Conservation (phyloP, 1,140 invertebrate genomes). For the Pemphigus obesinymphae region DNA sequence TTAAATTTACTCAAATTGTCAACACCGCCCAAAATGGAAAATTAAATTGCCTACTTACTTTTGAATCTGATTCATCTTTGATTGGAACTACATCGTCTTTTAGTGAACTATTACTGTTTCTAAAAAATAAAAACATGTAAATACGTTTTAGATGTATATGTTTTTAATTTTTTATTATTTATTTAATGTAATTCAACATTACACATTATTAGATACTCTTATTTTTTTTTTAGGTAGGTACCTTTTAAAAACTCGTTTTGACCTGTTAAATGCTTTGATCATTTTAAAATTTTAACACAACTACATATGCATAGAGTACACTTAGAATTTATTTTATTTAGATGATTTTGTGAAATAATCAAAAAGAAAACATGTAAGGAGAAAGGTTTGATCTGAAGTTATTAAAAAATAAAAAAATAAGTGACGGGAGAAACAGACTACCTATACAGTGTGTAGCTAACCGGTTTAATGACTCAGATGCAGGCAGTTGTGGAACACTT, state of each 20-base stretch:
- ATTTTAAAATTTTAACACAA: conserved; percentile 6
- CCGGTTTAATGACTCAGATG: conserved; percentile 41
- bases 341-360: background rate
- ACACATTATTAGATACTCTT: background rate
- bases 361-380: background rate
- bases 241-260: conserved; percentile 37
- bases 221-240: background rate
- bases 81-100: conserved; percentile 10
- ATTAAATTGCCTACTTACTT: conserved; percentile 14
- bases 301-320: background rate
- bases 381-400: background rate
- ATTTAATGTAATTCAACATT: background rate
- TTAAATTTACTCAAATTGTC: conserved; percentile 31
- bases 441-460: background rate
- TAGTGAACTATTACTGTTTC: conserved; percentile 24
- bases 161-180: background rate
- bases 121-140: conserved; percentile 7
- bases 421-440: conserved; percentile 17
- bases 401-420: background rate
- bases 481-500: conserved; percentile 7
- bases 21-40: background rate
- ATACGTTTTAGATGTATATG: background rate
- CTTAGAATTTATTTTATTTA: background rate
- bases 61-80: conserved; percentile 18
- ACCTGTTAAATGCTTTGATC: conserved; percentile 36